Percentiles rank a stretch among this genome's conserved stretches.
Conservation (phyloP, 1,140 invertebrate species). For the Drosophila watanabei region DNA sequence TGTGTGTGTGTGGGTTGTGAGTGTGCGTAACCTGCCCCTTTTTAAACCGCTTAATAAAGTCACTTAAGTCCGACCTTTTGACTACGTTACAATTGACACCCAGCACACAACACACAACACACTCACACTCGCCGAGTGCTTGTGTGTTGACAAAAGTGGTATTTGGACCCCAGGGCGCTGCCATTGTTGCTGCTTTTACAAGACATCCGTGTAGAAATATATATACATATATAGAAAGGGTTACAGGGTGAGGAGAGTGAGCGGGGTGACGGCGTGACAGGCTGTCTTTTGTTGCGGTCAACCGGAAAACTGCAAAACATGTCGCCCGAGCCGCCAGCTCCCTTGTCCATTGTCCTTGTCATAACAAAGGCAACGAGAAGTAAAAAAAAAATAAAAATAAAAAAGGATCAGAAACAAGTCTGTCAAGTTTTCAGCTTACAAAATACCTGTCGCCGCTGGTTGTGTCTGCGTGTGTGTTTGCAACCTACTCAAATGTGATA, state of each 20-base stretch:
- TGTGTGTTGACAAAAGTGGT: conserved; percentile 75
- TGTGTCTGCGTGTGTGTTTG: conserved; percentile 37
- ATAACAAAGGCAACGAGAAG: conserved; percentile 56
- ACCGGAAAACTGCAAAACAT: conserved; percentile 85
- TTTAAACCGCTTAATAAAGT: conserved; percentile 85
- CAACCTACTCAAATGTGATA: conserved; percentile 75
- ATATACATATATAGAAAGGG: conserved; percentile 12
- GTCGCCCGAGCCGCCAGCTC: conserved; percentile 65
- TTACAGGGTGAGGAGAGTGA: not conserved
- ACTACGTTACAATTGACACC: conserved; percentile 84
- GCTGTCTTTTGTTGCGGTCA: conserved; percentile 85
- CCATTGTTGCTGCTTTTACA: conserved; percentile 73
- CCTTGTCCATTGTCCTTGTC: conserved; percentile 60
- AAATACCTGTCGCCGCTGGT: conserved; percentile 76
- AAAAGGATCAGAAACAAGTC: conserved; percentile 81
- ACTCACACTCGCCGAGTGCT: conserved; percentile 21
- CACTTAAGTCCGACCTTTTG: conserved; percentile 82
- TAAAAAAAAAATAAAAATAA: conserved; percentile 33
- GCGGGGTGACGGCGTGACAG: conserved; percentile 71
- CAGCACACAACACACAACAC: conserved; percentile 22
- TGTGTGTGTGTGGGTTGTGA: conserved; percentile 10
- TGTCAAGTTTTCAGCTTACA: conserved; percentile 83
- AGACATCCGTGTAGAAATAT: conserved; percentile 27
- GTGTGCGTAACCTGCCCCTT: conserved; percentile 61
- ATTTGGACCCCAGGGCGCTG: conserved; percentile 67